Base-by-base conservation (phyloP, 1,140 invertebrate species). In the Solenopsis fugax region DNA sequence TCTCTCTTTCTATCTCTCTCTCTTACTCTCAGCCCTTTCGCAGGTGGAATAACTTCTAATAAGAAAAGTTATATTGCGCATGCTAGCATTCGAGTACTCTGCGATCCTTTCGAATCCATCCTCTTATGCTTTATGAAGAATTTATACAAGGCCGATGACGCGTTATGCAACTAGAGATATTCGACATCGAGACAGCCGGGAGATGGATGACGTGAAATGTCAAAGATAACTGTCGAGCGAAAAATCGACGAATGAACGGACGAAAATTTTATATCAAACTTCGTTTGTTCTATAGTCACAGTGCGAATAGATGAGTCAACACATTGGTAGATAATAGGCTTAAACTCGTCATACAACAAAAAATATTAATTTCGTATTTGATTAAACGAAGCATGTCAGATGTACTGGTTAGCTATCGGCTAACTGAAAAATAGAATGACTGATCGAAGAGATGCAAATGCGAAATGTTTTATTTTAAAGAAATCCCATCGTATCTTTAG, bases 171-270 rank as follows among this genome's bases (percentile, higher is more conserved):
- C 80, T 24, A 12, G 18, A 41, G 58, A 71, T 82, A 69, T 82
- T 58, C 18, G 54, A 48, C 67, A 77, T 89, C 78, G 91, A 86
- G 91, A 90, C 87, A 91, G 90, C 80, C 50, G 50, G 10, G 65
- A 80, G 56, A 76, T 16, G 37, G 64, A 71, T 88, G 48, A 85
- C 80, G 65, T 60, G 78, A 92, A 92, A 92, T 92, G 89, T 92
- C 91, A 92, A 90, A 92, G 73, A 91, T 90, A 90, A 88, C n/a
- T 65, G 65, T 12, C 45, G 69, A 60, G 1, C 6, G 24, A 50
- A 50, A 58, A 84, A 72, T 34, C 37, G 64, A 72, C 76, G 4
- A 69, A 34, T 16, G 41, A 7, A 58, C 4, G 67, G 50, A 56
- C 21, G 72, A 69, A 87, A 87, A 73, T 89, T 78, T 77, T n/a